Evolutionary conservation across 2,113 vertebrate genomes (phyloP), one percentile per base, ranked within the genome.

Genomic region (Oxyruncus cristatus): DNA sequence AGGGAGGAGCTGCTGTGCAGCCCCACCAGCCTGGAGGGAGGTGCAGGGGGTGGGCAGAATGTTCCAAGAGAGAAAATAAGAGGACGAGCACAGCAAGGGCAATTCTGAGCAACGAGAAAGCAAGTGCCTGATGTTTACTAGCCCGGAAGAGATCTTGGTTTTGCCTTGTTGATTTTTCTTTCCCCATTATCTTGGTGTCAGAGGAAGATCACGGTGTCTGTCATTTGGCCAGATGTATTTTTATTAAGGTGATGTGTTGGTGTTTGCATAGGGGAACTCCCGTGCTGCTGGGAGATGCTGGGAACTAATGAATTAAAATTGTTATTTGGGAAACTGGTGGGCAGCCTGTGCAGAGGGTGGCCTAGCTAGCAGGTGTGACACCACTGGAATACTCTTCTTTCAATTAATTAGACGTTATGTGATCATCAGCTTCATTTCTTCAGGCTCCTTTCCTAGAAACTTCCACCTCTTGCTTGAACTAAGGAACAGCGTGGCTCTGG

Each of bases 171-270:
- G 62, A 1, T 21, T 68, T 53, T 83, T 53, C 35, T 79, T 33
- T 42, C 44, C 19, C 30, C 0, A 0, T 46, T 72, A 3, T 13
- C 39, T 72, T 52, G 19, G 18, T 55, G 62, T 75, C 1, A 2
- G 52, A 11, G 35, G 55, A 41, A 44, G 56, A 30, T 42, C 4
- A 3, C 21, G 1, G 1, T 41, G 2, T 27, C 46, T 67, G 68
- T 81, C 20, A 2, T 23, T 80, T 59, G 55, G 33, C 47, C 33
- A 6, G 41, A 27, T 52, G 8, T 4, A 13, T 33, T n/a, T 61
- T 77, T 39, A 1, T 68, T 30, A 12, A 63, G 80, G 22, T 20
- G 32, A 5, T 17, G 4, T n/a, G 50, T 47, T 42, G 12, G 0
- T 56, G 59, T 84, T 71, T 83, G 68, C 23, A 1, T 4, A 9